phyloP scores from a whole-genome alignment of 2,888 invertebrate genomes.

The Invenusta paracnida region DNA sequence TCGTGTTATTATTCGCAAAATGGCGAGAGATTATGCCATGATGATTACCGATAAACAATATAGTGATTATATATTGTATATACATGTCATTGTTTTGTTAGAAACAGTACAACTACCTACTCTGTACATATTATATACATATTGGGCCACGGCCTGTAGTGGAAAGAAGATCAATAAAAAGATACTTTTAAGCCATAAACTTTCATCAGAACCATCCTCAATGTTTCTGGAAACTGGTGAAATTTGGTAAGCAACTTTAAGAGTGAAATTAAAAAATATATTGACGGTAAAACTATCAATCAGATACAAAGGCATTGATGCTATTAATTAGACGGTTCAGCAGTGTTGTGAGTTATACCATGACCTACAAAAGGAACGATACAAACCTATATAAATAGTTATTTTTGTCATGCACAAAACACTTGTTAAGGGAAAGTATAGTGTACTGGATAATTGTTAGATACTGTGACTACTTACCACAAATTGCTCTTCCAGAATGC shows the following conservation, averaged over 20 bases:
- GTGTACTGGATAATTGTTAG: background rate
- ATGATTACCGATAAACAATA: no score
- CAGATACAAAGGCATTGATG: background rate
- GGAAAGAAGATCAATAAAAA: no score
- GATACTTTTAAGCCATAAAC: background rate
- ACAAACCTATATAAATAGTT: background rate
- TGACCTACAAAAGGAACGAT: background rate
- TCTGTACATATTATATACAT: no score
- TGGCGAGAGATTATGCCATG: no score
- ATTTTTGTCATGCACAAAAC: background rate
- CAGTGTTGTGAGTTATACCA: background rate
- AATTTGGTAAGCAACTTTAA: background rate
- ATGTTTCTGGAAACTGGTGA: background rate
- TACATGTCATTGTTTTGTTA: no score
- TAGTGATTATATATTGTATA: no score
- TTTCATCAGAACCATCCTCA: background rate
- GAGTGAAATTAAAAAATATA: background rate
- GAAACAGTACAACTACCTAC: no score
- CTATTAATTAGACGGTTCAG: background rate
- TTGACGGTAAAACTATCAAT: background rate
- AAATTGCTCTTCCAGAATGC: background rate
- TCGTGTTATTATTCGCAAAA: no score
- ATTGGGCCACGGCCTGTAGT: no score
- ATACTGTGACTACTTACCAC: background rate
- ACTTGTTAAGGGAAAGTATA: background rate